Evolutionary conservation across 2,888 invertebrate species (phyloP).

Genomic region (Pachycephus smyrnensis): DNA sequence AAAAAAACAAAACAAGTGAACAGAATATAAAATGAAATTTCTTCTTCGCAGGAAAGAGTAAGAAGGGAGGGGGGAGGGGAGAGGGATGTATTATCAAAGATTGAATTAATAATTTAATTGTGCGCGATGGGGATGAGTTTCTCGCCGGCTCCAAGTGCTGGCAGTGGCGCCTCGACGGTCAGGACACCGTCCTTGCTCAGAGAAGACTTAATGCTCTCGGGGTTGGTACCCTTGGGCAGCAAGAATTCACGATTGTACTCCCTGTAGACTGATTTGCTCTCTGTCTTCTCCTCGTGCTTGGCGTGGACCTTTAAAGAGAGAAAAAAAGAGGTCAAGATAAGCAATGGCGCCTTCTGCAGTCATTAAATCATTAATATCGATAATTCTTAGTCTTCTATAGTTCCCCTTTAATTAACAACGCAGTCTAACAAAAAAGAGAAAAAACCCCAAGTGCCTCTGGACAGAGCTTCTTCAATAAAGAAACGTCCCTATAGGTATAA

Average conservation of each 20-base stretch:
- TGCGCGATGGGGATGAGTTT: conserved; percentile 86
- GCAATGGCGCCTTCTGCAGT: too few relatives aligned
- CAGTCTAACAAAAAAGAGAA: not conserved
- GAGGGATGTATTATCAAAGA: conserved; percentile 9
- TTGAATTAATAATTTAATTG: conserved; percentile 63
- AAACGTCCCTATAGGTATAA: too few relatives aligned
- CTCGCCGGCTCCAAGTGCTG: conserved; percentile 84
- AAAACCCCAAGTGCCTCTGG: not conserved
- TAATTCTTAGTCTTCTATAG: not conserved
- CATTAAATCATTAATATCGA: not conserved
- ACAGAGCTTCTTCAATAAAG: too few relatives aligned
- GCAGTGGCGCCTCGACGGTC: conserved; percentile 96
- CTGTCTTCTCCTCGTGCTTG: conserved; percentile 97
- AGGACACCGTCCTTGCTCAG: conserved; percentile 96
- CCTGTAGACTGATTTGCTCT: conserved; percentile 96
- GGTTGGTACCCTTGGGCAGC: conserved; percentile 96
- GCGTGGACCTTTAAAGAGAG: conserved; percentile 86
- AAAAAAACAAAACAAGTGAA: too few relatives aligned
- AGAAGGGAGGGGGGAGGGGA: conserved; percentile 12
- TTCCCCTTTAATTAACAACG: not conserved
- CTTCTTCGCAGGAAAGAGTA: not conserved
- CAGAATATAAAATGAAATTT: not conserved
- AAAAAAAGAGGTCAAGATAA: not conserved
- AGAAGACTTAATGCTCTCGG: conserved; percentile 95
- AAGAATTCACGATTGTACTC: conserved; percentile 98